Evolutionary conservation across 2,113 vertebrate genomes (phyloP).

Genomic region (Spheniscus mendiculus): DNA sequence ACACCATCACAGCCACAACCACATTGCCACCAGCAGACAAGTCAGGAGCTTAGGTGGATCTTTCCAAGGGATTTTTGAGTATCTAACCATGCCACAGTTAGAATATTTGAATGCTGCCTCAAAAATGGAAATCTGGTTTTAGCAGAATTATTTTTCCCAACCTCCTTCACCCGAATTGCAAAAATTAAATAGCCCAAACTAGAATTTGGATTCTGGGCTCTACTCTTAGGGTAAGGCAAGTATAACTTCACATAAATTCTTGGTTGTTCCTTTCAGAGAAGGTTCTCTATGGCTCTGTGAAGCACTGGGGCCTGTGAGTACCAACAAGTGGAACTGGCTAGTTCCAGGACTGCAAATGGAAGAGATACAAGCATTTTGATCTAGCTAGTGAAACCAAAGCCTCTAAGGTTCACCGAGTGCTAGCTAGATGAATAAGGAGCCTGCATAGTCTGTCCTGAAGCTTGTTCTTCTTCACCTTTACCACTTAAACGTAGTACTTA

Average conservation of each 20-base stretch:
- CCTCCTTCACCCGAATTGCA: not conserved
- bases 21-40: not conserved
- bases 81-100: not conserved
- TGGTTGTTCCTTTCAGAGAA: not conserved
- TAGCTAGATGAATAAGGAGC: not conserved
- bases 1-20: not conserved
- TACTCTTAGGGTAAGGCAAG: not conserved
- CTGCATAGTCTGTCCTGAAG: not conserved
- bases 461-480: not conserved
- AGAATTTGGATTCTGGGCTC: not conserved
- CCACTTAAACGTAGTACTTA: not conserved
- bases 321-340: not conserved
- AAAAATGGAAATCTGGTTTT: not conserved
- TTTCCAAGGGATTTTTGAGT: not conserved
- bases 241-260: not conserved
- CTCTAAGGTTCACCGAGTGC: not conserved
- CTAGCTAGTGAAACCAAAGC: not conserved
- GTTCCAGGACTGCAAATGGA: not conserved
- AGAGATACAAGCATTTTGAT: not conserved
- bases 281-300: not conserved
- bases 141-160: not conserved
- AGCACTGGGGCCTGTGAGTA: not conserved
- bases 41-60: not conserved
- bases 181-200: not conserved
- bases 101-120: not conserved